phyloP scores from a whole-genome alignment of 1,140 invertebrate genomes.

The Trichomalopsis sarcophagae region DNA sequence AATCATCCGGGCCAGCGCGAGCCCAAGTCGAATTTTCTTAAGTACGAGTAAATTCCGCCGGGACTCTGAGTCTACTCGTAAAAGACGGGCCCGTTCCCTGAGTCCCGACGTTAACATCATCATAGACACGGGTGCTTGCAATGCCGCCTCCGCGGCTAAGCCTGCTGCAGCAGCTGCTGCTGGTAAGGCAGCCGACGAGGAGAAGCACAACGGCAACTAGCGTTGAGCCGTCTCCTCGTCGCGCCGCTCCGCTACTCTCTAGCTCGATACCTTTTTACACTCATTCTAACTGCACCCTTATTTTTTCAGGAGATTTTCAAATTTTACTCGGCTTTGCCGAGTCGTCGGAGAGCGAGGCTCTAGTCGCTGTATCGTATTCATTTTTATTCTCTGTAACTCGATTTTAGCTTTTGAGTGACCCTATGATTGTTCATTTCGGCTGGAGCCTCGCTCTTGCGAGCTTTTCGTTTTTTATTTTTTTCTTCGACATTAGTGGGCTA shows the following conservation, averaged over 20 bases:
- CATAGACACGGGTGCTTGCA: slow-evolving; percentile 39
- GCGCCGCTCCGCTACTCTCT: neutral
- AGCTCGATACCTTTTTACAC: neutral
- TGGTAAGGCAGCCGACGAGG: neutral
- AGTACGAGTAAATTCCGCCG: slow-evolving; percentile 73
- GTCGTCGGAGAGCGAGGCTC: neutral
- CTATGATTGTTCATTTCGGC: slow-evolving; percentile 29
- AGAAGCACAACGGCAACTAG: neutral
- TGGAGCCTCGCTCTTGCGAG: neutral
- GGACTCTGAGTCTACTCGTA: slow-evolving; percentile 65
- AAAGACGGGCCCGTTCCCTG: slow-evolving; percentile 69
- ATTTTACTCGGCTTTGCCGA: neutral
- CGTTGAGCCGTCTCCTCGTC: neutral
- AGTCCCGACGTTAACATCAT: slow-evolving; percentile 66
- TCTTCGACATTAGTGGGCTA: neutral
- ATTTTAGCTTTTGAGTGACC: slow-evolving; percentile 34
- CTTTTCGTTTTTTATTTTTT: neutral
- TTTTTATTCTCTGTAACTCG: slow-evolving; percentile 16
- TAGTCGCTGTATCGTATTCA: neutral
- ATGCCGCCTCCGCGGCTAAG: neutral
- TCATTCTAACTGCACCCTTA: neutral
- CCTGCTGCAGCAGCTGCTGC: neutral
- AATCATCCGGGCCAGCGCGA: slow-evolving; percentile 74
- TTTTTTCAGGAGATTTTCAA: neutral
- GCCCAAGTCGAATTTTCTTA: slow-evolving; percentile 74